These are phyloP conservation scores for Bos javanicus DNA, from an alignment of 2,113 vertebrate species.

Conservation along the genomic window DNA sequence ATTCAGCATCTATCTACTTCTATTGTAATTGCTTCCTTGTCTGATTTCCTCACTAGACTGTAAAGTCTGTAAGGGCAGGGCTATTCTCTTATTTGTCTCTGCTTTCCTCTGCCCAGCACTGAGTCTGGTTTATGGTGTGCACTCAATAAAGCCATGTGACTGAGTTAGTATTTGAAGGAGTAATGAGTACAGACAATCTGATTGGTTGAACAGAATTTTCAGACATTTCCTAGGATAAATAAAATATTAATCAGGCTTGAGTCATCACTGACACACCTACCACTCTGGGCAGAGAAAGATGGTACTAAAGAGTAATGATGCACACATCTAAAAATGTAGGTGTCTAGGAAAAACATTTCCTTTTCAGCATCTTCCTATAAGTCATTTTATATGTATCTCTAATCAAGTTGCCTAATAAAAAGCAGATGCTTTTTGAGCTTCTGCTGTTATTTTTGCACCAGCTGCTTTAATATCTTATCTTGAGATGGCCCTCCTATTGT, in stretches of 20 bases:
- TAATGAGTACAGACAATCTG: neutral
- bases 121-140: neutral
- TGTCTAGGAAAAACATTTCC: neutral
- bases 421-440: neutral
- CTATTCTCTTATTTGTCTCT: neutral
- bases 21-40: neutral
- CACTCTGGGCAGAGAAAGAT: neutral
- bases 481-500: neutral
- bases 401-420: neutral
- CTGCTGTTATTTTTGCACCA: neutral
- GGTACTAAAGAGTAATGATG: neutral
- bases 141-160: neutral
- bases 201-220: neutral
- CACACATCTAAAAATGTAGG: neutral
- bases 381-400: neutral
- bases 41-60: neutral
- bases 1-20: neutral
- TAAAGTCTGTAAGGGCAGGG: neutral
- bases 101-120: fast-evolving
- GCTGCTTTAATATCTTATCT: neutral
- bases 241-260: neutral
- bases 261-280: neutral
- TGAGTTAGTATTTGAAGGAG: neutral
- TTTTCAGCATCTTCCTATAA: neutral
- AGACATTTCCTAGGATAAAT: neutral